A percentile compares a stretch with the other conserved stretches of the same genome.
Evolutionary conservation across 2,888 invertebrate species (phyloP).

Genomic region (Drepanosiphum platanoidis): DNA sequence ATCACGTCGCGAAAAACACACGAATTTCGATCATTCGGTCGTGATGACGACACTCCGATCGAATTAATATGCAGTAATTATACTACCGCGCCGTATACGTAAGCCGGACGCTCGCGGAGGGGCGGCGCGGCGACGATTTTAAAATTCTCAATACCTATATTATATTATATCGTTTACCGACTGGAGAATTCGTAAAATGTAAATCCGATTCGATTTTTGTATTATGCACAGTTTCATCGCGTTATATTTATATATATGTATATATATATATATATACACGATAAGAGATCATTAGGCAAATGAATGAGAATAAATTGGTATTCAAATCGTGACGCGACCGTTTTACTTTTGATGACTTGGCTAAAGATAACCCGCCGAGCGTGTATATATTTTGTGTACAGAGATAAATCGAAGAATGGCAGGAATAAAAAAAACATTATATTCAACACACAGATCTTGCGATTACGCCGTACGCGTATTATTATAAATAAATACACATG

Average conservation of each 20-base stretch:
- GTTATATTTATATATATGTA: neutral
- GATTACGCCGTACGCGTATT: neutral
- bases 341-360: conserved; percentile 47
- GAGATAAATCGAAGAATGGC: conserved; percentile 22
- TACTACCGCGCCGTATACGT: too few relatives aligned
- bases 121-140: neutral
- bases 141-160: neutral
- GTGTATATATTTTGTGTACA: neutral
- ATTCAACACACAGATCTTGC: conserved; percentile 1
- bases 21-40: too few relatives aligned
- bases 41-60: too few relatives aligned
- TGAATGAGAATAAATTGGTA: conserved; percentile 51
- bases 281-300: conserved; percentile 58
- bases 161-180: too few relatives aligned
- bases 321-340: conserved; percentile 47
- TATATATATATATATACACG: neutral
- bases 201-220: conserved; percentile 27
- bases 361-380: conserved; percentile 41
- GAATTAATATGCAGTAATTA: too few relatives aligned
- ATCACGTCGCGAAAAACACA: too few relatives aligned
- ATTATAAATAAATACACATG: too few relatives aligned
- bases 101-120: too few relatives aligned
- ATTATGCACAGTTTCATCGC: conserved; percentile 3
- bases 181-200: conserved; percentile 25
- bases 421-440: neutral